A percentile compares a stretch with the other conserved stretches of the same genome.
These are phyloP conservation scores for Melanostoma scalare DNA, from an alignment of 2,888 invertebrate species.

Conservation along the genomic window DNA sequence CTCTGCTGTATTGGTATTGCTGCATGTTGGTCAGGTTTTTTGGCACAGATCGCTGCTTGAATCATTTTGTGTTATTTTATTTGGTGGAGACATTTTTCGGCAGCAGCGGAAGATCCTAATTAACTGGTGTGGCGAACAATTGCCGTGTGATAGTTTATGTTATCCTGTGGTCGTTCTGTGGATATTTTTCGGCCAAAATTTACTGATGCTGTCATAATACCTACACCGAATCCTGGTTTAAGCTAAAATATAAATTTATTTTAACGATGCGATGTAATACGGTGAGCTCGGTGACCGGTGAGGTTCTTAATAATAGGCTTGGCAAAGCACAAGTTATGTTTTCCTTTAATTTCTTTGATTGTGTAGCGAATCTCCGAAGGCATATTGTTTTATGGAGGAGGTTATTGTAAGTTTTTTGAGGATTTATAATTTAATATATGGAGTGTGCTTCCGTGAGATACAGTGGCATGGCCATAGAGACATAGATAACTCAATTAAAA, in stretches of 20 bases:
- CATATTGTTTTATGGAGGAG: background rate
- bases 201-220: conserved; percentile 45
- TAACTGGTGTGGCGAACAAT: conserved; percentile 61
- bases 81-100: conserved; percentile 48
- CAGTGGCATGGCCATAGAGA: no score
- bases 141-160: conserved; percentile 63
- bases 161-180: conserved; percentile 49
- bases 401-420: no score
- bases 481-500: no score
- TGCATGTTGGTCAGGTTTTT: conserved; percentile 50
- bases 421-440: no score
- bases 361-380: background rate
- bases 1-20: background rate
- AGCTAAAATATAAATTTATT: conserved; percentile 35
- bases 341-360: conserved; percentile 41
- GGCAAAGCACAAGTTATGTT: conserved; percentile 16
- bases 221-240: conserved; percentile 27
- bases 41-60: conserved; percentile 52
- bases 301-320: background rate
- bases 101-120: conserved; percentile 56
- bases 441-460: no score
- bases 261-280: background rate
- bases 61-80: conserved; percentile 53
- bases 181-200: conserved; percentile 49
- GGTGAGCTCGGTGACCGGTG: no score